Base-by-base conservation (phyloP, 2,888 invertebrate species). In the Drosophila greeni region DNA sequence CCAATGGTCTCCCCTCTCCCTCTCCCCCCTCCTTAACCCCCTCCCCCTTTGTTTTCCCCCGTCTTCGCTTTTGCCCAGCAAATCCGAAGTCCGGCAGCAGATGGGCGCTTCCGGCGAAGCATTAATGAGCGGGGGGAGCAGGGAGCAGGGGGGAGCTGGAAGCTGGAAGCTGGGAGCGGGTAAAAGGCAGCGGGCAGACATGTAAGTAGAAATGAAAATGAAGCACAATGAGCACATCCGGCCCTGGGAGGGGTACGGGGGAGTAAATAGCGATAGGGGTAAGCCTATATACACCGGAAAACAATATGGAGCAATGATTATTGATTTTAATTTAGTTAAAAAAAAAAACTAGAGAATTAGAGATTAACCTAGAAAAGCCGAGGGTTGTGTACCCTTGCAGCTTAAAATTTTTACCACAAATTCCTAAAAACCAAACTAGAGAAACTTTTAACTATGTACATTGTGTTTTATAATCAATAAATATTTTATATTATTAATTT, bases 191-290 rank as follows among this genome's bases (percentile, higher is more conserved):
- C 11, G 47, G 72, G 72, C 72, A 65, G 76, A 66, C 37, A 60
- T 52, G 56, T 77, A 77, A 79, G 76, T 76, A 66, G 73, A 79
- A 76, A 70, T 72, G 66, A 77, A 73, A 80, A 74, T 61, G 66
- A 73, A 66, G 78, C 70, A 75, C 75, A 75, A 77, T 81, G 74
- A 74, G 74, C 62, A 72, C 74, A 81, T 81, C 76, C 76, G 76
- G 77, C 62, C 57, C 48, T 47, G 73, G 51, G 24, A 12, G 24
- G 16, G 33, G 16, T 20, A 16, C 24, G 36, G 36, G 48, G 45
- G 39, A 43, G 43, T 18, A 56, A 47, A 42, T 59, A 37, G 37
- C 52, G 48, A 66, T 61, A 53, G 69, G 56, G 49, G 55, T 58
- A 72, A 48, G 61, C 53, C 56, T 72, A 43, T 43, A 26, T 39